These are phyloP conservation scores for Saccopteryx bilineata DNA, from an alignment of 2,113 vertebrate genomes.

Conservation along the genomic window DNA sequence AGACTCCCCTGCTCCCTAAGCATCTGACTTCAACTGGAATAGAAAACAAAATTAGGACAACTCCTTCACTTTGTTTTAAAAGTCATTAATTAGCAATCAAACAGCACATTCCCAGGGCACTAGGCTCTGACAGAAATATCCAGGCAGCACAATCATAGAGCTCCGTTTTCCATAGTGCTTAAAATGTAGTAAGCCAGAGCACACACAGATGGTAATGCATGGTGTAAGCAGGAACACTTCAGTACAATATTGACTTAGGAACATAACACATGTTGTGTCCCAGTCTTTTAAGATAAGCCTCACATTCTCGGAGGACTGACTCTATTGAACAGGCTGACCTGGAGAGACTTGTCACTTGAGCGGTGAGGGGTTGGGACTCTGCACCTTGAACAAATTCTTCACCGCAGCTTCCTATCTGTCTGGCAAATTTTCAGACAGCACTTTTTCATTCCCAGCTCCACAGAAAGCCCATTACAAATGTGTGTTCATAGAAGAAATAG, in stretches of 20 bases:
- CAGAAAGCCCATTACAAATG: not conserved
- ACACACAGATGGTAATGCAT: conserved; percentile 58
- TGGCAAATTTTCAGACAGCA: not conserved
- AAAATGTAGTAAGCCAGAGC: conserved; percentile 65
- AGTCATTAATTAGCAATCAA: conserved; percentile 74
- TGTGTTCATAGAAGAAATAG: not conserved
- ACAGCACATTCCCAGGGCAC: conserved; percentile 70
- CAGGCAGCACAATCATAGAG: conserved; percentile 54
- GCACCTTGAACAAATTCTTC: not conserved
- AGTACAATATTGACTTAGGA: conserved; percentile 64
- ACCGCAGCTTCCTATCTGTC: not conserved
- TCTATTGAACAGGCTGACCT: not conserved
- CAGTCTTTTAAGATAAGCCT: conserved; percentile 43
- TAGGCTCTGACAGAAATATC: conserved; percentile 76
- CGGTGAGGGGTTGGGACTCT: not conserved
- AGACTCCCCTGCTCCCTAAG: conserved; percentile 56
- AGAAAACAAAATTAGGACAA: conserved; percentile 80
- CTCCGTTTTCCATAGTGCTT: conserved; percentile 34
- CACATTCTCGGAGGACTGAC: not conserved
- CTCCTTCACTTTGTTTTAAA: conserved; percentile 75
- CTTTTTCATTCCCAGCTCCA: not conserved
- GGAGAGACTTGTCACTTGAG: not conserved
- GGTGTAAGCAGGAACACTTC: not conserved
- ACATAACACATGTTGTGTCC: not conserved
- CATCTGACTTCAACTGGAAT: conserved; percentile 75